Evolutionary conservation across 2,113 vertebrate genomes (phyloP), one percentile per base, ranked within the genome.

Genomic region (Rhinolophus sinicus): DNA sequence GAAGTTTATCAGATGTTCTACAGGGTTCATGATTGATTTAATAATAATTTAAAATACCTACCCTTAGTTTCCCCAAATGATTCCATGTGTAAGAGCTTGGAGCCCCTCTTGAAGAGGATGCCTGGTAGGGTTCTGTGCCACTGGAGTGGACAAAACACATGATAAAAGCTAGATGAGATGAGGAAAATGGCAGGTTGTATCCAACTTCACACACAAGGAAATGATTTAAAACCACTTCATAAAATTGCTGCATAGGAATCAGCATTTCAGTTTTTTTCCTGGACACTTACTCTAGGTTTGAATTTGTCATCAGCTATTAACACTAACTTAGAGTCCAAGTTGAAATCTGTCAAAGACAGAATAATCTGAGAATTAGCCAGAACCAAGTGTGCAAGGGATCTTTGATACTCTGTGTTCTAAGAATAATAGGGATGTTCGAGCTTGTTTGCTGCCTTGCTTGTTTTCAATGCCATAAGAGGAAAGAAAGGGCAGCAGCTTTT

Each of bases 321-420:
- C 7, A 38, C 28, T 81, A 14, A n/a, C 33, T 83, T 58, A 58
- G 67, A 81, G 38, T 80, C 19, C 33, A 96, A 52, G 14, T 50
- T 76, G 69, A 78, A 87, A 44, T 86, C 88, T 96, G 44, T 89
- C 83, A 82, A 69, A 90, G 70, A 81, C 38, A 82, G 60, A 81
- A 58, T 24, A 64, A 80, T 38, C 44, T 14, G 69, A 62, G 52
- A 75, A 18, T 30, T 18, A 33, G 30, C 54, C 35, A 47, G 65
- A 83, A 16, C 54, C 40, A 77, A 38, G 30, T 3, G 8, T 35
- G 3, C 30, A 33, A 92, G 19, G 16, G 35, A 22, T 65, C 35
- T 60, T 0, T 72, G 65, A 56, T 70, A 9, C 21, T 89, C 14
- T 82, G 8, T 62, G 1, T 88, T 78, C 30, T 22, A 28, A 78